Conservation (phyloP, 1,140 invertebrate species). For the Ips typographus region DNA sequence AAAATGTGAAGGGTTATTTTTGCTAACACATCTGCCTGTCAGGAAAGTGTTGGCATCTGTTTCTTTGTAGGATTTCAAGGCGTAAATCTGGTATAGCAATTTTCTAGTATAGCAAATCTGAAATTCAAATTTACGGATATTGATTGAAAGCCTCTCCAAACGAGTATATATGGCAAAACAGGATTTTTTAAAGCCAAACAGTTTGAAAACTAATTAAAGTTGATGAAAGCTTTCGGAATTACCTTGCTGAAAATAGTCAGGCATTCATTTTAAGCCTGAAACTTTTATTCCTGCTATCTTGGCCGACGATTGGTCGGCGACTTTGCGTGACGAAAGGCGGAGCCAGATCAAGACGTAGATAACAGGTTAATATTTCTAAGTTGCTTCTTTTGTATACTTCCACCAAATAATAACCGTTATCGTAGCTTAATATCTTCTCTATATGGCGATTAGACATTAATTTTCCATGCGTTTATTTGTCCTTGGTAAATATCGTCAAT, state of each 20-base stretch:
- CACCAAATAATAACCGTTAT: slow-evolving; percentile 18
- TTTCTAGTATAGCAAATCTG: too few species aligned
- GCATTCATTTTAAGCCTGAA: slow-evolving; percentile 17
- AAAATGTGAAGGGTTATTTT: too few species aligned
- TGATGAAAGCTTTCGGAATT: slow-evolving; percentile 7
- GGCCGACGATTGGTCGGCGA: slow-evolving; percentile 14
- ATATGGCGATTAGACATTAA: slow-evolving; percentile 18
- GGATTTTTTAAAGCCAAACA: slow-evolving; percentile 5
- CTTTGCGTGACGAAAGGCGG: slow-evolving; percentile 27
- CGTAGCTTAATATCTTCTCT: slow-evolving; percentile 13
- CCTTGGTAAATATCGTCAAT: slow-evolving; percentile 15
- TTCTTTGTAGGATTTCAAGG: too few species aligned
- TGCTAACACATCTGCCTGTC: too few species aligned
- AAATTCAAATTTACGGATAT: too few species aligned
- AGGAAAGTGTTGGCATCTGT: too few species aligned
- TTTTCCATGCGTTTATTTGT: slow-evolving; percentile 20
- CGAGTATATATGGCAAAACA: not conserved
- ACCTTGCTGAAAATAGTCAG: slow-evolving; percentile 10
- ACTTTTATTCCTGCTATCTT: slow-evolving; percentile 6
- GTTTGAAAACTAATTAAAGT: slow-evolving; percentile 23
- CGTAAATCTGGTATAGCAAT: too few species aligned
- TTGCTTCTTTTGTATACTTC: slow-evolving; percentile 29
- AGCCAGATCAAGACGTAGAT: slow-evolving; percentile 27
- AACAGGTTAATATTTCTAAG: slow-evolving; percentile 29
- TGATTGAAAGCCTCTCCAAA: not conserved